These are phyloP conservation scores for Cremastinae sp. DNA, from an alignment of 2,888 invertebrate species.

Conservation along the genomic window DNA sequence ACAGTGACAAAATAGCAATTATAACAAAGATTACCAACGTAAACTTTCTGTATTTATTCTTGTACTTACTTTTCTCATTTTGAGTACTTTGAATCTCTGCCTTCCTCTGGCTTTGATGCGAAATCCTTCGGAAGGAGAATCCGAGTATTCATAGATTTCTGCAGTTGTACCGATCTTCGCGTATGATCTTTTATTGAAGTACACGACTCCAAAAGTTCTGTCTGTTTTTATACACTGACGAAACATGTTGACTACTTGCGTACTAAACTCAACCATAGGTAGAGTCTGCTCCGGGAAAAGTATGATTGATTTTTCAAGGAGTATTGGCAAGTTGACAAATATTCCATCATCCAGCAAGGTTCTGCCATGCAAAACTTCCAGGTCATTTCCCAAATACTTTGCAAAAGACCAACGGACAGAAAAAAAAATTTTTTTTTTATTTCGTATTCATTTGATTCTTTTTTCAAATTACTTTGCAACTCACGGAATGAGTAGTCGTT, in stretches of 20 bases:
- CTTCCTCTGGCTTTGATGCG: constrained; percentile 88
- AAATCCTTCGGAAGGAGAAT: constrained; percentile 82
- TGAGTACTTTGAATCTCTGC: constrained; percentile 86
- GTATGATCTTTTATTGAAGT: constrained; percentile 78
- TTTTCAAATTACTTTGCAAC: constrained; percentile 53
- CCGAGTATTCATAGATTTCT: constrained; percentile 82
- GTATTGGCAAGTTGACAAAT: constrained; percentile 82
- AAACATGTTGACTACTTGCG: constrained; percentile 83
- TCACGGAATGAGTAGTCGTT: constrained; percentile 82
- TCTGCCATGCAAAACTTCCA: constrained; percentile 85
- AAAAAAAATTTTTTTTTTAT: background rate
- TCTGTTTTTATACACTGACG: constrained; percentile 82
- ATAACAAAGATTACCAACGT: too few relatives aligned
- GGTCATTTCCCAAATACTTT: constrained; percentile 83
- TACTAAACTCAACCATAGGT: constrained; percentile 85
- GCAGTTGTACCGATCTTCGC: constrained; percentile 72
- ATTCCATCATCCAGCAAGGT: constrained; percentile 83
- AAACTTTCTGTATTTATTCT: too few relatives aligned
- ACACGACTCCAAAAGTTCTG: constrained; percentile 85
- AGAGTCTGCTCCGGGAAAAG: constrained; percentile 90
- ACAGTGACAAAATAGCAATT: background rate
- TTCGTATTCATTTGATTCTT: background rate
- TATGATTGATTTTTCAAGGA: constrained; percentile 84
- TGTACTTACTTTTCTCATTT: constrained; percentile 67
- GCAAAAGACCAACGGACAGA: constrained; percentile 29